Percentiles rank a stretch among this genome's conserved stretches.
These are phyloP conservation scores for Steinernema carpocapsae DNA, from an alignment of 2,888 invertebrate genomes.

Conservation along the genomic window DNA sequence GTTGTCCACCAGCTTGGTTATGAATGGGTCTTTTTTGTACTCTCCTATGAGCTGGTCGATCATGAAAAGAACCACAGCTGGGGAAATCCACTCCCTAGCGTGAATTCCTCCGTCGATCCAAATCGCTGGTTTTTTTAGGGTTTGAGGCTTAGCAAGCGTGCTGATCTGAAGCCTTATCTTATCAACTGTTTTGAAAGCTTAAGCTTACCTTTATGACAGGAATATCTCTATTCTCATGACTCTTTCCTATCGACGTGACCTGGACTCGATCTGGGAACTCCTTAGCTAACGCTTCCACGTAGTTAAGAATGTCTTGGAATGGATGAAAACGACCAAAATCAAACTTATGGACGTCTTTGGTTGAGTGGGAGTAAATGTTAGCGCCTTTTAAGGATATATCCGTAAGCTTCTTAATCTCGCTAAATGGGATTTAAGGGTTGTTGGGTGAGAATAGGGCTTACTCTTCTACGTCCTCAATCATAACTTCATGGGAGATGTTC, in stretches of 20 bases:
- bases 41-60: slow-evolving; percentile 65
- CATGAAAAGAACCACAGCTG: slow-evolving; percentile 66
- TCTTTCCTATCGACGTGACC: slow-evolving; percentile 67
- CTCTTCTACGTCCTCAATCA: slow-evolving; percentile 67
- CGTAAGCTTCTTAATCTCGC: background rate
- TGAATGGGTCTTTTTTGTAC: slow-evolving; percentile 60
- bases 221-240: slow-evolving; percentile 68
- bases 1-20: slow-evolving; percentile 63
- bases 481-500: slow-evolving; percentile 56
- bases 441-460: slow-evolving; percentile 39
- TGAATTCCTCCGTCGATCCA: slow-evolving; percentile 65
- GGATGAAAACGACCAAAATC: background rate
- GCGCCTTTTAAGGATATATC: background rate
- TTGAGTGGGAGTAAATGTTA: background rate
- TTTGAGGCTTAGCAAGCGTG: background rate
- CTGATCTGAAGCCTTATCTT: no score
- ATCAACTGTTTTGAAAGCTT: no score
- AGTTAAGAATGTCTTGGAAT: slow-evolving; percentile 62
- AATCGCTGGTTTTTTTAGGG: slow-evolving; percentile 42
- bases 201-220: slow-evolving; percentile 64
- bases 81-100: slow-evolving; percentile 63
- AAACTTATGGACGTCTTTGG: background rate
- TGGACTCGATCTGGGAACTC: slow-evolving; percentile 65
- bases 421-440: background rate
- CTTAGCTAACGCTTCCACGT: slow-evolving; percentile 64